Percentiles rank a stretch among this genome's conserved stretches.
Evolutionary conservation across 2,113 vertebrate genomes (phyloP).

Genomic region (Pollachius pollachius): DNA sequence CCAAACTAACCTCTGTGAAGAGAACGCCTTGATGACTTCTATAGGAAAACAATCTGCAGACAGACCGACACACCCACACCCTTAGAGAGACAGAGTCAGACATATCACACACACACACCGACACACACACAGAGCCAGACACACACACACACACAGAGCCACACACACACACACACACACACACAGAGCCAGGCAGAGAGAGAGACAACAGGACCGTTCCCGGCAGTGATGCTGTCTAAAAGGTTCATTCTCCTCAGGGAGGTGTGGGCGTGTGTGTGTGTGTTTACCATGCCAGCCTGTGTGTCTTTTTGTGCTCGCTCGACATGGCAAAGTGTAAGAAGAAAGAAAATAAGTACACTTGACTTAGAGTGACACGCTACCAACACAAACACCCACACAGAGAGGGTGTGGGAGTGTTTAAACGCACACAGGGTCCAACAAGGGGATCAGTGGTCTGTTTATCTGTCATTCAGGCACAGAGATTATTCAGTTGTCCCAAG

Average conservation of each 20-base stretch:
- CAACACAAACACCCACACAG: slow-evolving; percentile 22
- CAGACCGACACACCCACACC: background rate
- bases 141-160: no score
- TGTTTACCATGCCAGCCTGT: background rate
- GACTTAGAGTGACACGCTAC: slow-evolving; percentile 57
- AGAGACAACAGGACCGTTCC: slow-evolving; percentile 27
- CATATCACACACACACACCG: background rate
- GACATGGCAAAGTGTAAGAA: slow-evolving; percentile 41
- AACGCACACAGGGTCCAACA: no score
- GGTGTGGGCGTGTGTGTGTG: background rate
- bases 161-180: background rate
- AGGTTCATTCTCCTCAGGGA: slow-evolving; percentile 39
- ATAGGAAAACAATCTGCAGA: background rate
- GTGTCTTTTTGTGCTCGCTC: background rate
- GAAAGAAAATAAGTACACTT: slow-evolving; percentile 41
- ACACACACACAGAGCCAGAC: no score
- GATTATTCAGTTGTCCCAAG: no score
- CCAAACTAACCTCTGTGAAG: no score
- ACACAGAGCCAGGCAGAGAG: slow-evolving; percentile 4
- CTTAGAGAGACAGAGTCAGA: background rate
- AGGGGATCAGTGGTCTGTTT: no score
- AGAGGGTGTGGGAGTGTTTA: no score
- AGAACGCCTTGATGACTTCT: no score
- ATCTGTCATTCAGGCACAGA: no score
- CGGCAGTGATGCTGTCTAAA: slow-evolving; percentile 48